Percentiles rank a stretch among this genome's conserved stretches.
These are phyloP conservation scores for Neelides sp. DNA, from an alignment of 1,140 invertebrate genomes.

Conservation along the genomic window DNA sequence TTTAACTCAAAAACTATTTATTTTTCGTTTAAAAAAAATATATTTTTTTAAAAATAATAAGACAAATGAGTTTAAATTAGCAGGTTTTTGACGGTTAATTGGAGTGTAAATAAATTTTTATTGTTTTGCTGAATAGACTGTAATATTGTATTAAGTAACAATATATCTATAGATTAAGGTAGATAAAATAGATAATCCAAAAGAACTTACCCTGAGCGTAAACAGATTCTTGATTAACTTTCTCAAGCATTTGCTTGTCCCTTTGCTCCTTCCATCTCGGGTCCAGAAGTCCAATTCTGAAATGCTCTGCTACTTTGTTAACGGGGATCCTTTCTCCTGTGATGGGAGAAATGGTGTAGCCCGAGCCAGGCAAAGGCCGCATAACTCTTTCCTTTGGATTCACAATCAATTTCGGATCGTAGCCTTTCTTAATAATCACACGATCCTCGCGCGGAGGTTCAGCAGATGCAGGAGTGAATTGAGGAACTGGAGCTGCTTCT, in stretches of 20 bases:
- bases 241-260: constrained; percentile 72
- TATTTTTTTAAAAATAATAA: not conserved
- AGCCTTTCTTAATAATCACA: constrained; percentile 88
- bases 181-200: constrained; percentile 1
- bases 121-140: too few relatives aligned
- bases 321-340: constrained; percentile 95
- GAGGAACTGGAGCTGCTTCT: constrained; percentile 39
- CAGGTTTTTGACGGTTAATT: too few relatives aligned
- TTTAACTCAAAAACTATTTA: not conserved
- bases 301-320: constrained; percentile 92
- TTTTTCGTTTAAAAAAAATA: not conserved
- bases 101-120: too few relatives aligned
- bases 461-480: constrained; percentile 42
- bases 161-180: not conserved
- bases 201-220: constrained; percentile 54
- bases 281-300: constrained; percentile 92
- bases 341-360: constrained; percentile 93
- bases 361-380: constrained; percentile 41
- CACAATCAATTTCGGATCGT: constrained; percentile 78
- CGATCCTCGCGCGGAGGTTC: constrained; percentile 81
- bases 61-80: too few relatives aligned
- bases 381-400: constrained; percentile 43
- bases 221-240: constrained; percentile 69
- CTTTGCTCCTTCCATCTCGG: constrained; percentile 95
- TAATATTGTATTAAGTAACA: too few relatives aligned